These are phyloP conservation scores for Lithobates sylvaticus DNA, from an alignment of 2,797 vertebrate species.

Conservation along the genomic window DNA sequence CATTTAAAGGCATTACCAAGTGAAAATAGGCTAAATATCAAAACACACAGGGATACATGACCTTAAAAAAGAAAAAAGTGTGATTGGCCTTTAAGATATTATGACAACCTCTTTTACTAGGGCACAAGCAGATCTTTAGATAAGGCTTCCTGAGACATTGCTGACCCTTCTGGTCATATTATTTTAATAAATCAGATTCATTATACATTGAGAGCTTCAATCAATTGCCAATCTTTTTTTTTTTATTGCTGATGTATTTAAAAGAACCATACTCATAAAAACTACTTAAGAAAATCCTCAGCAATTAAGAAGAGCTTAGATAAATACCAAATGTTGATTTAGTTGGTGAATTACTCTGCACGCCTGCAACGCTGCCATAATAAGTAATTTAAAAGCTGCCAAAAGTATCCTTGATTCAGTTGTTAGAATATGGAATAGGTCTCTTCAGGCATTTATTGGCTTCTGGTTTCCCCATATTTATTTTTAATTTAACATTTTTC, in stretches of 20 bases:
- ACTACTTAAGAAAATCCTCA: conserved; percentile 60
- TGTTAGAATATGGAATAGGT: conserved; percentile 35
- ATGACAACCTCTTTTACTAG: conserved; percentile 17
- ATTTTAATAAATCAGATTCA: conserved; percentile 20
- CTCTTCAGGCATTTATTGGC: conserved; percentile 57
- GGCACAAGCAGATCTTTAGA: conserved; percentile 20
- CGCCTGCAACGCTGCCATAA: conserved; percentile 29
- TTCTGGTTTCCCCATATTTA: conserved; percentile 48
- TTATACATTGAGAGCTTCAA: conserved; percentile 5
- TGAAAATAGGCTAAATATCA: not conserved
- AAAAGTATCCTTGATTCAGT: conserved; percentile 41
- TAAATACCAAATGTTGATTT: conserved; percentile 62
- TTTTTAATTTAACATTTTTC: conserved; percentile 55
- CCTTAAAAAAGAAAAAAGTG: not conserved
- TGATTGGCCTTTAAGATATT: conserved; percentile 18
- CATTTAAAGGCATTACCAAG: not conserved
- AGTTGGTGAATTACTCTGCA: conserved; percentile 58
- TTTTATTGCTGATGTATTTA: conserved; percentile 39
- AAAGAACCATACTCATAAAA: conserved; percentile 55
- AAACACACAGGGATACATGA: not conserved
- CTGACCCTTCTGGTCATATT: conserved; percentile 14
- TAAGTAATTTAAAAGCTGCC: conserved; percentile 51
- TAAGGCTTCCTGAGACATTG: conserved; percentile 13
- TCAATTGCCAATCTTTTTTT: not conserved
- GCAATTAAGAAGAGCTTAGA: conserved; percentile 62